phyloP scores from a whole-genome alignment of 2,888 invertebrate genomes.

The Andrena flavipes region DNA sequence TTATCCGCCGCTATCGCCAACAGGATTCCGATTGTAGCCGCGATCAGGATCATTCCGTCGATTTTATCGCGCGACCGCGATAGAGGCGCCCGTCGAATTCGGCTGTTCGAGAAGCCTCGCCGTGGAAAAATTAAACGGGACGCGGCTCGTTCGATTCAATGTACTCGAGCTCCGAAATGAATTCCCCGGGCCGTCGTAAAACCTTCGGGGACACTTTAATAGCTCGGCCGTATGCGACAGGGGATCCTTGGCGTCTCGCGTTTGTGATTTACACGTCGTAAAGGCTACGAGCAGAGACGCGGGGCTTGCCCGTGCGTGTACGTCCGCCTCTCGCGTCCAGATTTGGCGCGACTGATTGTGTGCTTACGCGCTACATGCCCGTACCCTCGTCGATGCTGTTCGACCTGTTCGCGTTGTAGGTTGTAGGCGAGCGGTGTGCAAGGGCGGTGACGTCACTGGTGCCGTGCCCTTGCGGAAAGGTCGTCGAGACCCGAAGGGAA shows the following conservation, averaged over 20 bases:
- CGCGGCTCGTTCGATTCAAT: constrained; percentile 42
- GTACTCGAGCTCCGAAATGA: constrained; percentile 41
- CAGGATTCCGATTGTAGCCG: background rate
- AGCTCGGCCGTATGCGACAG: constrained; percentile 40
- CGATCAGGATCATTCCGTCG: background rate
- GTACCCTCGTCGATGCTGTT: constrained; percentile 34
- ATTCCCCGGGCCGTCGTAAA: constrained; percentile 60
- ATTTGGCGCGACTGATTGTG: constrained; percentile 51
- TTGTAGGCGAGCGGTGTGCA: constrained; percentile 40
- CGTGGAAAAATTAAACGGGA: constrained; percentile 41
- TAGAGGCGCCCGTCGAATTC: background rate
- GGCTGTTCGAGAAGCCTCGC: background rate
- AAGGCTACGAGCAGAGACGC: constrained; percentile 57
- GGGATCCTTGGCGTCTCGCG: constrained; percentile 65
- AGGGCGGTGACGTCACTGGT: constrained; percentile 59
- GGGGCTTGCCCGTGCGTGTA: constrained; percentile 28
- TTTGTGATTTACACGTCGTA: constrained; percentile 78
- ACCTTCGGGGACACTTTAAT: constrained; percentile 66
- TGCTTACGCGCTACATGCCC: constrained; percentile 15
- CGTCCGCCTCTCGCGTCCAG: constrained; percentile 36
- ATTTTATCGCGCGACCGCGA: background rate
- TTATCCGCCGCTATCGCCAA: constrained; percentile 7
- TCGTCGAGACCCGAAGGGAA: constrained; percentile 19
- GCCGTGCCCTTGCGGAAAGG: constrained; percentile 55
- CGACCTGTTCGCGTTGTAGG: constrained; percentile 46